Evolutionary conservation across 1,140 invertebrate genomes (phyloP).

Genomic region (Zaprionus nigranus): DNA sequence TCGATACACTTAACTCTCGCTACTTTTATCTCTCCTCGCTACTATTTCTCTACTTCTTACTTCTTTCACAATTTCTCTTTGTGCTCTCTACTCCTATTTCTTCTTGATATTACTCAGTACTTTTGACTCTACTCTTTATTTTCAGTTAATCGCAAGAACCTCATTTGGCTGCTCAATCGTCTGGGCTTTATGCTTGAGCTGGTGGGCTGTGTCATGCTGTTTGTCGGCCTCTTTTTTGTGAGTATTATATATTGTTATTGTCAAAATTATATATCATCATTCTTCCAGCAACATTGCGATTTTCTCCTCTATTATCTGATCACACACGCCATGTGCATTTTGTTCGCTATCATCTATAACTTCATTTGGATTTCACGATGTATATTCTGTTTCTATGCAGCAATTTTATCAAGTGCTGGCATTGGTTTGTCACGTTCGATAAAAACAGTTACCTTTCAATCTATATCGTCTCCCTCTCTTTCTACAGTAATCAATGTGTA

Average conservation of each 20-base stretch:
- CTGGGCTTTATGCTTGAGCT: conserved; percentile 43
- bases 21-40: too few relatives aligned
- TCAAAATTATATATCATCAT: not conserved
- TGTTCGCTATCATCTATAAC: not conserved
- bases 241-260: not conserved
- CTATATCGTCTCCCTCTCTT: not conserved
- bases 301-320: conserved; percentile 15
- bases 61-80: too few relatives aligned
- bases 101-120: too few relatives aligned
- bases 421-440: not conserved
- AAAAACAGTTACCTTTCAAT: not conserved
- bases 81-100: too few relatives aligned
- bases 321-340: not conserved
- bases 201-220: conserved; percentile 36
- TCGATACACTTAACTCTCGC: not conserved
- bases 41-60: too few relatives aligned
- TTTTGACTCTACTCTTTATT: not conserved
- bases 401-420: not conserved
- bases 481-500: conserved; percentile 38
- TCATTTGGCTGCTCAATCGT: conserved; percentile 4
- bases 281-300: conserved; percentile 6
- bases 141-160: not conserved
- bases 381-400: conserved; percentile 8
- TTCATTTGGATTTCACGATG: not conserved
- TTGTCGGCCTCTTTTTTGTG: conserved; percentile 29